Percentiles rank a stretch among this genome's conserved stretches.
phyloP scores from a whole-genome alignment of 2,113 vertebrate species.

The Syngnathus floridae region DNA sequence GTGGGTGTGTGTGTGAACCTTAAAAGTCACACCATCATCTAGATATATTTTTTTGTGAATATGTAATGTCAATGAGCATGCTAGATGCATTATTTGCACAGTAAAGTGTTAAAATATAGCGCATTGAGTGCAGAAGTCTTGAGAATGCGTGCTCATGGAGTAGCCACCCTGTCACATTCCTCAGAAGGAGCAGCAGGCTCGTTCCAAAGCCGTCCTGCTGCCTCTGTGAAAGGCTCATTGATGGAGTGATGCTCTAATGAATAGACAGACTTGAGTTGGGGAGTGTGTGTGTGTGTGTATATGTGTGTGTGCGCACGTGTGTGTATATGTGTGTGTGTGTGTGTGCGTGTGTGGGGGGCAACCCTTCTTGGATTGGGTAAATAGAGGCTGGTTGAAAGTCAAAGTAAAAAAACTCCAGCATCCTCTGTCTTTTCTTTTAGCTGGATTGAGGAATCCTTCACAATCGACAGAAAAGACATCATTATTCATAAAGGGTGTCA shows the following conservation, averaged over 20 bases:
- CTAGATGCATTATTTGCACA: neutral
- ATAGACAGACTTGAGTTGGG: slow-evolving; percentile 55
- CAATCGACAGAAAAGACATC: neutral
- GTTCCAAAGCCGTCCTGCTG: slow-evolving; percentile 27
- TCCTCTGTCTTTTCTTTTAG: slow-evolving; percentile 2
- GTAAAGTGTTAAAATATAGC: slow-evolving; percentile 14
- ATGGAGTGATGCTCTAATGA: slow-evolving; percentile 57
- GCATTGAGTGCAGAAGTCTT: slow-evolving; percentile 12
- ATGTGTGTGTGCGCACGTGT: slow-evolving; percentile 6
- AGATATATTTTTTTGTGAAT: neutral
- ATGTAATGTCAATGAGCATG: neutral
- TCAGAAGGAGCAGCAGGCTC: slow-evolving; percentile 22
- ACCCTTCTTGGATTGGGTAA: slow-evolving; percentile 21
- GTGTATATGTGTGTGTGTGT: slow-evolving; percentile 3
- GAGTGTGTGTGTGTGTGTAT: slow-evolving; percentile 9
- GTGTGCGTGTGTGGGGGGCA: slow-evolving; percentile 21
- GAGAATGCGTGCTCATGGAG: slow-evolving; percentile 12
- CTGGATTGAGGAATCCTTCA: neutral
- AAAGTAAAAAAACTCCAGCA: slow-evolving; percentile 27
- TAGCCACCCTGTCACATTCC: slow-evolving; percentile 45
- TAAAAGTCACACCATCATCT: neutral
- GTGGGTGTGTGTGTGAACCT: neutral
- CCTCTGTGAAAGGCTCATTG: slow-evolving; percentile 68
- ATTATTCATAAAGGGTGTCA: neutral
- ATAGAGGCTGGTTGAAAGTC: slow-evolving; percentile 27